Evolutionary conservation across 2,797 vertebrate genomes (phyloP).

Genomic region (Anguilla megastoma): DNA sequence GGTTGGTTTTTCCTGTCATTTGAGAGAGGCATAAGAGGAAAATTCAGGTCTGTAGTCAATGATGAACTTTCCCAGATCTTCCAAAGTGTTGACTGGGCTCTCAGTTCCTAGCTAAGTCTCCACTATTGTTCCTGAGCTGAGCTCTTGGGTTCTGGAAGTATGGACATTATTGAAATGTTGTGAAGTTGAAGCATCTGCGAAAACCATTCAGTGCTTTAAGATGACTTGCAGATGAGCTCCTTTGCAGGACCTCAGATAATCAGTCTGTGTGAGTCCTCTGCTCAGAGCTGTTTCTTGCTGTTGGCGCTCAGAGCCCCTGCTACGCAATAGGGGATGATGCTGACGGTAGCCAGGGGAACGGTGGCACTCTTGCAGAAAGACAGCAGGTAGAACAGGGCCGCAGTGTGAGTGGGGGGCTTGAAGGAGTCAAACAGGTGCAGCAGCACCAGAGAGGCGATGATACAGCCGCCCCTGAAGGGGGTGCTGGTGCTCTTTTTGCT

Average conservation of each 20-base stretch:
- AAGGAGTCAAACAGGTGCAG: constrained; percentile 70
- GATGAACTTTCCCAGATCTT: not conserved
- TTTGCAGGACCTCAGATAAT: not conserved
- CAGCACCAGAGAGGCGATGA: constrained; percentile 61
- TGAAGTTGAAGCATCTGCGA: not conserved
- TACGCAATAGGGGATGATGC: constrained; percentile 86
- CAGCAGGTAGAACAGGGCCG: constrained; percentile 66
- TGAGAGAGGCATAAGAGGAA: not conserved
- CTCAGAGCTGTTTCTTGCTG: constrained; percentile 75
- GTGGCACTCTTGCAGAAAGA: constrained; percentile 72
- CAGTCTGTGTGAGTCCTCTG: not conserved
- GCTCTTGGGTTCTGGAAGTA: not conserved
- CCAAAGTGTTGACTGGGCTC: not conserved
- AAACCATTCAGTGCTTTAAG: constrained; percentile 27
- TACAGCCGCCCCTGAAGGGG: constrained; percentile 57
- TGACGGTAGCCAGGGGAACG: constrained; percentile 73
- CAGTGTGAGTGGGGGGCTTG: constrained; percentile 66
- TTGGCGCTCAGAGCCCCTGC: constrained; percentile 67
- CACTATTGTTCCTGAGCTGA: not conserved
- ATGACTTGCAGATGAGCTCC: constrained; percentile 6
- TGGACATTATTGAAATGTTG: not conserved
- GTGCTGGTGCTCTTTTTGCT: constrained; percentile 48
- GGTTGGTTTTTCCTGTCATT: not conserved
- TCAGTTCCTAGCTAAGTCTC: not conserved
- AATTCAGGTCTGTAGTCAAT: not conserved